These are phyloP conservation scores for Drosophila watanabei DNA, from an alignment of 1,140 invertebrate species.

Conservation along the genomic window DNA sequence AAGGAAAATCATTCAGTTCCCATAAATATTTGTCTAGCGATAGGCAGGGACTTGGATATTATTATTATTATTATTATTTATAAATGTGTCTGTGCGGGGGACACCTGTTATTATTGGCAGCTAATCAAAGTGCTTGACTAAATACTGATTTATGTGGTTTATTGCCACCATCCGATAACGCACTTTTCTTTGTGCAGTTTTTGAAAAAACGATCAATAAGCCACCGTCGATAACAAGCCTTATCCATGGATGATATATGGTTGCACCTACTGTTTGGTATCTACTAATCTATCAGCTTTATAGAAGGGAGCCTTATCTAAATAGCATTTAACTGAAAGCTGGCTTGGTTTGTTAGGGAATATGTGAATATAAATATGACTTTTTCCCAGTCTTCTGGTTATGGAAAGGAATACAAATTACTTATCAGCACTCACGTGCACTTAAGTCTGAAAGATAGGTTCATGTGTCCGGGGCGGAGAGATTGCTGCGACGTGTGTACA, in stretches of 20 bases:
- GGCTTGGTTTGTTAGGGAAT: background rate
- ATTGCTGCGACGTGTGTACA: constrained; percentile 6
- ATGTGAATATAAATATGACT: background rate
- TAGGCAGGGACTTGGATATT: constrained; percentile 6
- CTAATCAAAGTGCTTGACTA: constrained; percentile 66
- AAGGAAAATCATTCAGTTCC: constrained; percentile 10
- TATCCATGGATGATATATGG: constrained; percentile 23
- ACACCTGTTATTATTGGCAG: constrained; percentile 50
- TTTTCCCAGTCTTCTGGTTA: background rate
- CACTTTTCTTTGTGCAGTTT: constrained; percentile 16
- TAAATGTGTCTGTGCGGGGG: background rate
- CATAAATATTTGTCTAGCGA: constrained; percentile 7
- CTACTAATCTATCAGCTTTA: constrained; percentile 17
- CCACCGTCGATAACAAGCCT: constrained; percentile 15
- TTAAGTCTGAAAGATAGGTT: background rate
- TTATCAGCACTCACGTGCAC: constrained; percentile 10
- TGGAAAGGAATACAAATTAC: background rate
- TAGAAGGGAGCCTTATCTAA: constrained; percentile 11
- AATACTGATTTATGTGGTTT: constrained; percentile 61
- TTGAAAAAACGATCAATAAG: constrained; percentile 3
- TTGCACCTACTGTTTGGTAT: constrained; percentile 26
- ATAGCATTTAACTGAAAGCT: constrained; percentile 1
- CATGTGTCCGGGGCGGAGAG: background rate
- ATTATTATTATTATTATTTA: too few species aligned
- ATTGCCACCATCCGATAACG: constrained; percentile 20